Base-by-base conservation (phyloP, 2,888 invertebrate genomes). In the Bellardia pandia region DNA sequence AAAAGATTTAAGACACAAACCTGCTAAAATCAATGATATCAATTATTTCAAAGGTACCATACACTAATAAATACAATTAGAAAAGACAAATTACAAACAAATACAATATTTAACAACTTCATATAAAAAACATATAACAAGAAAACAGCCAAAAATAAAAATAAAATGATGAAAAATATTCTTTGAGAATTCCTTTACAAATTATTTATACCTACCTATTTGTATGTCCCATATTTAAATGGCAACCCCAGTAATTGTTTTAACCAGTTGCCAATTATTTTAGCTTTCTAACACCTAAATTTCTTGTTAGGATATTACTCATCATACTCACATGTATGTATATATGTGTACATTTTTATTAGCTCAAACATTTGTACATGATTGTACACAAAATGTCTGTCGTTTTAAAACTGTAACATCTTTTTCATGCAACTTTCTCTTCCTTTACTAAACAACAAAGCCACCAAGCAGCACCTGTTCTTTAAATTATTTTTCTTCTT, bases 381-480 rank as follows among this genome's bases (percentile, higher is more conserved):
- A 37, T 9, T 11, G 45, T 42, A 4, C 23, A 23, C 23, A 9
- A 56, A 8, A 7, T 64, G 56, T 33, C 56, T 64, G 64, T 64
- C 2, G 48, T 23, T 30, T 51, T 51, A 58, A 69, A 84, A 84
- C 74, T 85, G 74, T 85, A 85, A 74, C 78, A 75, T 84, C 77
- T 77, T 58, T 76, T 42, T 51, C 60, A 82, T 37, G 68, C 84
- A 85, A 85, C 84, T 85, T 85, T 85, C 84, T 85, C 78, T 85
- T 79, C 78, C 78, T 75, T 64, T 56, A 40, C 58, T 77, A n/a
- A 64, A 72, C 79, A 71, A 62, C 51, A 37, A 80, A 68, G 42
- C 7, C 14, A 30, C 45, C 64, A 30, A 68, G 2, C 68, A 66
- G 69, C 74, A 81, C 74, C 81, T 81, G 81, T 75, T 81, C 58